These are phyloP conservation scores for Cremastinae sp. DNA, from an alignment of 2,888 invertebrate genomes.

Conservation along the genomic window DNA sequence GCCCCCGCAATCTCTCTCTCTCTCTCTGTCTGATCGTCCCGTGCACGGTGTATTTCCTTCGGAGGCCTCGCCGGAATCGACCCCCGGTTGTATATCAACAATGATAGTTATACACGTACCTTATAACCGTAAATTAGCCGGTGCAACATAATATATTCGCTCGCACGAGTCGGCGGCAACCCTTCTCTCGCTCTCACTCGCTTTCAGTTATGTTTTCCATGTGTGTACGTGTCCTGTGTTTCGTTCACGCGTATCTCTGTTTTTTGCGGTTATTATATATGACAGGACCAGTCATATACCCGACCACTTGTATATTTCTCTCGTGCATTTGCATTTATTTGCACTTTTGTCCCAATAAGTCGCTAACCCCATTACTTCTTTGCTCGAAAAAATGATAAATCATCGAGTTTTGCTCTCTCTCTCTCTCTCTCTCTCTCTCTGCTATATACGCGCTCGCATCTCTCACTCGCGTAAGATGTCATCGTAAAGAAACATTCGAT, in stretches of 20 bases:
- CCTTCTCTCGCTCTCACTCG: background rate
- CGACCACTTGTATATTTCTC: constrained; percentile 67
- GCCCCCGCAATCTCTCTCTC: constrained; percentile 23
- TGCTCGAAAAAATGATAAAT: background rate
- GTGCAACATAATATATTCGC: constrained; percentile 81
- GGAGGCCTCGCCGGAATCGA: constrained; percentile 55
- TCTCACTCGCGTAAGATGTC: no score
- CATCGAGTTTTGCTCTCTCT: no score
- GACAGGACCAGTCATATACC: constrained; percentile 80
- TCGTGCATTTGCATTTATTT: constrained; percentile 45
- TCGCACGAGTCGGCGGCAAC: constrained; percentile 57
- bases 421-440: no score
- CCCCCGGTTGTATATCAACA: constrained; percentile 79
- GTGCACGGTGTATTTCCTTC: constrained; percentile 51
- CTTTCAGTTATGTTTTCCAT: background rate
- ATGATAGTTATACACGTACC: constrained; percentile 81
- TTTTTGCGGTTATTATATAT: constrained; percentile 81
- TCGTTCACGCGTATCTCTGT: constrained; percentile 79
- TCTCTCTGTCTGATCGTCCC: constrained; percentile 26
- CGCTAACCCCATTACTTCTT: constrained; percentile 5
- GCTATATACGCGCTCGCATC: no score
- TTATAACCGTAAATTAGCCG: constrained; percentile 81
- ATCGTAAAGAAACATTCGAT: no score
- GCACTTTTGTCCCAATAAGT: constrained; percentile 17
- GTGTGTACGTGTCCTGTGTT: constrained; percentile 56